Evolutionary conservation across 2,888 invertebrate genomes (phyloP).

Genomic region (Plutella xylostella): DNA sequence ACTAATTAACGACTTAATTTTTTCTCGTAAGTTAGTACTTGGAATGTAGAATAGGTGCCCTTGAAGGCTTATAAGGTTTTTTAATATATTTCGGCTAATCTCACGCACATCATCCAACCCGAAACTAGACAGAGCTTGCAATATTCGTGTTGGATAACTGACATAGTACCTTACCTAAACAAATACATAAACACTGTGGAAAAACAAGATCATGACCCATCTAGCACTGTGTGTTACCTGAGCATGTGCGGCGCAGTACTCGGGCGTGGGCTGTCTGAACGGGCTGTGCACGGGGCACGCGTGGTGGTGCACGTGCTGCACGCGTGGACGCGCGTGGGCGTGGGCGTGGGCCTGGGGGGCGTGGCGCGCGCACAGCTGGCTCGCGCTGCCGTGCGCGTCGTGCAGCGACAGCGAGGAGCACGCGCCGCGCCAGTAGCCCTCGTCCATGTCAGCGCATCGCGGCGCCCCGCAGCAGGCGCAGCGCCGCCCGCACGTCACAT

Average conservation of each 20-base stretch:
- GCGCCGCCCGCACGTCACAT: constrained; percentile 65
- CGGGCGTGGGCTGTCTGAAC: constrained; percentile 72
- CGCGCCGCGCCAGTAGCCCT: constrained; percentile 63
- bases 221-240: constrained; percentile 42
- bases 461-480: constrained; percentile 67
- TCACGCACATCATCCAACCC: too few relatives aligned
- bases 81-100: too few relatives aligned
- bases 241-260: constrained; percentile 60
- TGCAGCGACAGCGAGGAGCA: constrained; percentile 64
- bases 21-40: too few relatives aligned
- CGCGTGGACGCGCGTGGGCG: constrained; percentile 38
- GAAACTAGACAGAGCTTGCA: too few relatives aligned
- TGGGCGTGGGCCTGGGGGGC: constrained; percentile 35
- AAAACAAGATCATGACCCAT: too few relatives aligned
- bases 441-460: constrained; percentile 67
- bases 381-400: constrained; percentile 60
- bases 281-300: constrained; percentile 81
- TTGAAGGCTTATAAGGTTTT: too few relatives aligned
- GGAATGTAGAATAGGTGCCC: too few relatives aligned
- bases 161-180: too few relatives aligned
- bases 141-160: too few relatives aligned
- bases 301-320: constrained; percentile 40
- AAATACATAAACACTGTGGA: too few relatives aligned
- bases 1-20: too few relatives aligned
- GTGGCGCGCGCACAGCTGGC: constrained; percentile 58